Evolutionary conservation across 2,797 vertebrate species (phyloP), one percentile per base, ranked within the genome.

Genomic region (Brotula barbata): DNA sequence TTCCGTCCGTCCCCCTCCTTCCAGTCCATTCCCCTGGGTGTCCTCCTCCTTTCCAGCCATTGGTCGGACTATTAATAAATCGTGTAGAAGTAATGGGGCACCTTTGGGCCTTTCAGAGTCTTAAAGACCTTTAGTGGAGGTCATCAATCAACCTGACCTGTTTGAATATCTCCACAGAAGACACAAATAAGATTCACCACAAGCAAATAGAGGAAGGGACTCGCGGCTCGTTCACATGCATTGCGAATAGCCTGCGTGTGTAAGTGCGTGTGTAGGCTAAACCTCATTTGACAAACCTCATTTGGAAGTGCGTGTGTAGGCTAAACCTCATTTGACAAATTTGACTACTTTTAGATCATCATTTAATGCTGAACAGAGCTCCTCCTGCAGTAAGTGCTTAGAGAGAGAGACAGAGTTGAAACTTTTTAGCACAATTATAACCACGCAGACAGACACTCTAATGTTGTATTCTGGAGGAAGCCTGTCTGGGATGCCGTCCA

Each of bases 351-450:
- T 73, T 43, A 71, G 52, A 63, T 73, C 59, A 64, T 50, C 47
- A 17, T 51, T 9, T 78, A 75, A 83, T 73, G 68, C 12, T 75
- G 44, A 74, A 49, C 71, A 75, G 75, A 78, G 25, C 44, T 78
- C 46, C 19, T 75, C 60, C 48, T 68, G 3, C 50, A 61, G 25
- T 65, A 50, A 78, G 71, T 52, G 65, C 55, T 73, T 74, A 57
- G 31, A 64, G 55, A 68, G 14, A 25, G 20, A 45, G 22, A 42
- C 21, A 34, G 44, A 52, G 20, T 58, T 45, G 40, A 53, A 33
- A 4, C 54, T n/a, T 63, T 44, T 49, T 46, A 67, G 48, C 25
- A 39, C 23, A 41, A 21, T 47, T 48, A 45, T 54, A 39, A 23
- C 21, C 10, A 52, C 41, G 22, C 44, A 47, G 22, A 47, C 45